Evolutionary conservation across 2,797 vertebrate species (phyloP).

Genomic region (Amazona ochrocephala): DNA sequence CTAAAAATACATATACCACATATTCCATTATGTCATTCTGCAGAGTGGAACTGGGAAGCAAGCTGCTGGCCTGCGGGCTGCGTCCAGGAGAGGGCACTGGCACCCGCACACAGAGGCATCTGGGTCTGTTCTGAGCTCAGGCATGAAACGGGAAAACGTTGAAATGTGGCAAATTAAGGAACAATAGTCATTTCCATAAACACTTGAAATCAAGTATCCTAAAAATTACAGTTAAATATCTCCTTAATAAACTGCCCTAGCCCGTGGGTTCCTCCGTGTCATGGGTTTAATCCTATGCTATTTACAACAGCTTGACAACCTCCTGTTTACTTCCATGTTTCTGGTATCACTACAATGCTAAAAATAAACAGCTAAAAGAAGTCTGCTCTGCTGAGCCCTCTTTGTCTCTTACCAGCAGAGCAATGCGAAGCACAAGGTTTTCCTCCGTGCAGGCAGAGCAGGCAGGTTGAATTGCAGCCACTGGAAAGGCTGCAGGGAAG

Average conservation of each 20-base stretch:
- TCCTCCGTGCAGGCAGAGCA: not conserved
- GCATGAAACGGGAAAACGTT: constrained; percentile 48
- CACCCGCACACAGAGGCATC: not conserved
- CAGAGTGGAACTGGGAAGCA: not conserved
- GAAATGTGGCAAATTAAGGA: constrained; percentile 62
- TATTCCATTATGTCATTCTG: not conserved
- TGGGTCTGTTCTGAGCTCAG: not conserved
- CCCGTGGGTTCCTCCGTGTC: constrained; percentile 51
- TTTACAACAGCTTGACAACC: constrained; percentile 77
- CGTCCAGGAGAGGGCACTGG: constrained; percentile 79
- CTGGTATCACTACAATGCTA: constrained; percentile 74
- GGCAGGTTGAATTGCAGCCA: constrained; percentile 33
- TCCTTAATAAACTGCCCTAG: constrained; percentile 32
- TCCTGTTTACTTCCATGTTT: constrained; percentile 81
- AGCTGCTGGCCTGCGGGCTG: not conserved
- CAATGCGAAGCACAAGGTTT: constrained; percentile 43
- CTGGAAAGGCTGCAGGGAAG: constrained; percentile 13
- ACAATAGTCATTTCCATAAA: constrained; percentile 66
- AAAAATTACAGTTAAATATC: constrained; percentile 55
- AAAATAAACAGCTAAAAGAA: constrained; percentile 80
- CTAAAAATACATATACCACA: accelerated
- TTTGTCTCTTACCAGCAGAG: constrained; percentile 69
- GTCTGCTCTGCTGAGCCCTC: constrained; percentile 65
- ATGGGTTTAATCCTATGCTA: constrained; percentile 72
- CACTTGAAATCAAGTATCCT: constrained; percentile 67